These are phyloP conservation scores for Dissostichus mawsoni DNA, from an alignment of 2,113 vertebrate species.

Conservation along the genomic window DNA sequence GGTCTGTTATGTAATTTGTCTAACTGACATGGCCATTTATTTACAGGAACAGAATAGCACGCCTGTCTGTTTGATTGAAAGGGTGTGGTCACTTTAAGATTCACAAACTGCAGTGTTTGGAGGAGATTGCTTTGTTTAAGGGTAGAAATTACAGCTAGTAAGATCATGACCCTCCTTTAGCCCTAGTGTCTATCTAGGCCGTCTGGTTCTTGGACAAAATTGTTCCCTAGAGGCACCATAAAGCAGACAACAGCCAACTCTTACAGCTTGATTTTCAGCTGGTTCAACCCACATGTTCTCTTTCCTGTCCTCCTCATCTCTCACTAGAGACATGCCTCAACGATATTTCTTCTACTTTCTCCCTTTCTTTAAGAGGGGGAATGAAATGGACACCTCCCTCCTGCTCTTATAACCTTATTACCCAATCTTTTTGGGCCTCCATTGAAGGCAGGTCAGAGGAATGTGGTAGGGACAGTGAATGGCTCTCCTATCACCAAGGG, in stretches of 20 bases:
- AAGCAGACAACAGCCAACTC: constrained; percentile 17
- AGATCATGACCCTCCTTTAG: constrained; percentile 1
- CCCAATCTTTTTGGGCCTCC: neutral
- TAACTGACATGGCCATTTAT: no score
- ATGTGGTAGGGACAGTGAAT: constrained; percentile 15
- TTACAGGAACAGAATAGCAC: no score
- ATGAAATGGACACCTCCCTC: neutral
- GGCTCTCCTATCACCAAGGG: neutral
- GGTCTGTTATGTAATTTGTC: neutral
- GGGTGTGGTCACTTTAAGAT: no score
- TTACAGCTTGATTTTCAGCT: constrained; percentile 17
- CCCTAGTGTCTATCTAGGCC: neutral
- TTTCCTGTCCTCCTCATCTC: constrained; percentile 1
- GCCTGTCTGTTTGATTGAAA: neutral
- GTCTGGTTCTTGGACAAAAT: constrained; percentile 19
- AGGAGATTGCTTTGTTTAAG: constrained; percentile 8
- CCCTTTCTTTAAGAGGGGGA: neutral
- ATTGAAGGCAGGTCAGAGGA: constrained; percentile 34
- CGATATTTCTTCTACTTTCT: constrained; percentile 15
- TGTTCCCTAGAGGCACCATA: constrained; percentile 40
- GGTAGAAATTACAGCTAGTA: neutral
- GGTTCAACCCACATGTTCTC: constrained; percentile 13
- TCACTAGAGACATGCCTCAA: constrained; percentile 18
- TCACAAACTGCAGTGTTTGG: neutral
- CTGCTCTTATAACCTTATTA: neutral